Base-by-base conservation (phyloP, 2,113 vertebrate genomes). In the Scolopax mira region DNA sequence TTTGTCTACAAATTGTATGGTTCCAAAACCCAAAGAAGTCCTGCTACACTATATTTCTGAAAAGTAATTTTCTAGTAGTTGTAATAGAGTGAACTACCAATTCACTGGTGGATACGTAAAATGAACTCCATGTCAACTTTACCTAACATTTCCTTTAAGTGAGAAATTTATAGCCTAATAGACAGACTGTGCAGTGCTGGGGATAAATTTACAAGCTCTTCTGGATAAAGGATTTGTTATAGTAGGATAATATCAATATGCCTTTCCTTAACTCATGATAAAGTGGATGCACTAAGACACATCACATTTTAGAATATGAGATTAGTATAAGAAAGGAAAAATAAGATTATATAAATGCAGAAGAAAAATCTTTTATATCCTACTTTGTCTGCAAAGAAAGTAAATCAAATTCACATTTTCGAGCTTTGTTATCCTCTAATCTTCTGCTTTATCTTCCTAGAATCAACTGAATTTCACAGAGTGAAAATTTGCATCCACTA, bases 401-500 rank as follows among this genome's bases (percentile, higher is more conserved):
- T 46, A 96, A 95, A 88, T 67, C 33, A 93, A 95, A 97, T 85
- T 48, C 73, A 75, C 46, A 78, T 96, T 97, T 97, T 87, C 65
- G 88, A 84, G 66, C 52, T 93, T 52, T 96, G 27, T 84, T 93
- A 84, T 92, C 52, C 66, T 93, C 58, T 89, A 79, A 95, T 97
- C 84, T 95, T 86, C 64, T 86, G 44, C 61, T 96, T 96, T 97
- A 97, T 94, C 96, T 90, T 86, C 74, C 85, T 28, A 90, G 54
- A 96, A 97, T 97, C 96, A 91, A 72, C 44, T 95, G 91, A 93
- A 90, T 96, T 97, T 97, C 66, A 95, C 19, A 75, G 85, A 89
- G 44, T 49, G 42, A 35, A 93, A 94, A 97, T 98, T 86, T 95
- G 65, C 91, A 96, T 93, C 67, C 79, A 97, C n/a, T 94, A 85